These are phyloP conservation scores for Meloe dianella DNA, from an alignment of 2,888 invertebrate genomes.

Conservation along the genomic window DNA sequence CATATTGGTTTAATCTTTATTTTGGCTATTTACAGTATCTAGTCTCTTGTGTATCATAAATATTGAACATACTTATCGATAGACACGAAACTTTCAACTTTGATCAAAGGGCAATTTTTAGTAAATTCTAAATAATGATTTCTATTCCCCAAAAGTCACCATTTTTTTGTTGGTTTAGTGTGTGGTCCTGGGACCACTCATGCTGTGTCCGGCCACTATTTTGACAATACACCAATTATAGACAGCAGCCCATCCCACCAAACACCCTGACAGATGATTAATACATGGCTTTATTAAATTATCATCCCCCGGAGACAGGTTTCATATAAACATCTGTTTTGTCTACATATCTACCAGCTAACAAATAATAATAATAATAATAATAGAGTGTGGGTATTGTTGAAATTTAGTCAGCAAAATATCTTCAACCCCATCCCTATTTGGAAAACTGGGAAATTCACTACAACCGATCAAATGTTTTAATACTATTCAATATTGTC, in stretches of 20 bases:
- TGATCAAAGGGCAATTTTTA: neutral
- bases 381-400: neutral
- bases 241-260: constrained; percentile 55
- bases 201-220: constrained; percentile 54
- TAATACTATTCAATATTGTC: constrained; percentile 34
- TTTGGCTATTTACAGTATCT: constrained; percentile 42
- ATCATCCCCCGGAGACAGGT: constrained; percentile 52
- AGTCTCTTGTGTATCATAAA: constrained; percentile 15
- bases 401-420: constrained; percentile 33
- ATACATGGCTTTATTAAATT: constrained; percentile 58
- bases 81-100: too few relatives aligned
- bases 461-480: constrained; percentile 27
- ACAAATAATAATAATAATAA: neutral
- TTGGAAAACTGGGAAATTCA: constrained; percentile 22
- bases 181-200: constrained; percentile 32
- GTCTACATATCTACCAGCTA: neutral
- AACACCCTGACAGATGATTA: constrained; percentile 58
- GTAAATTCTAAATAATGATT: constrained; percentile 11
- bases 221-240: constrained; percentile 59
- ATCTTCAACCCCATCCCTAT: constrained; percentile 31
- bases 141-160: neutral
- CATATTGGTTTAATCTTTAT: constrained; percentile 50
- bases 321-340: constrained; percentile 30
- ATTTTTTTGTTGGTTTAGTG: constrained; percentile 12
- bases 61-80: neutral